Percentiles rank a stretch among this genome's conserved stretches.
Conservation (phyloP, 2,888 invertebrate species). For the Nebria salina region DNA sequence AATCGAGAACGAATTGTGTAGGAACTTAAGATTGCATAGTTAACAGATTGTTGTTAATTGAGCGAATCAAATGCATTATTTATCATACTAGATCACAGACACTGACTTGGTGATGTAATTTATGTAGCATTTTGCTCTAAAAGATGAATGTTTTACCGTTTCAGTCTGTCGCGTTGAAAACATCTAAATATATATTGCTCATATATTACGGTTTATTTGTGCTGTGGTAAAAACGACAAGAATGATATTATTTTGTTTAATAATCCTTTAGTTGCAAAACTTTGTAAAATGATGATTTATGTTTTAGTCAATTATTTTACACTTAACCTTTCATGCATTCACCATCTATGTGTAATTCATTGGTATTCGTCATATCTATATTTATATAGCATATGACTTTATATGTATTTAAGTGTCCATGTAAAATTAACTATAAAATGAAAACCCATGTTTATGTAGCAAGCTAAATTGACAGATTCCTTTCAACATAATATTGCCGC, state of each 20-base stretch:
- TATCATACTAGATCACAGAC: not conserved
- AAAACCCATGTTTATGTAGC: not conserved
- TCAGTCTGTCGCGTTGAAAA: no score
- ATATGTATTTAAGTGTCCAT: not conserved
- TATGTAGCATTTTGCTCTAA: not conserved
- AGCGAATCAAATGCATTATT: not conserved
- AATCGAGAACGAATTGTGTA: no score
- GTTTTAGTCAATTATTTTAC: no score
- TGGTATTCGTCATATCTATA: no score
- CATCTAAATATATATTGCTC: no score
- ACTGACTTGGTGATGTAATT: not conserved
- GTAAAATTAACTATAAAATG: not conserved
- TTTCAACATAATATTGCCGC: not conserved
- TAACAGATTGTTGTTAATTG: not conserved
- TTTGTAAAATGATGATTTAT: no score
- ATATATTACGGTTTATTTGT: no score
- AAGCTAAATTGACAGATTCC: not conserved
- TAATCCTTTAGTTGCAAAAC: no score
- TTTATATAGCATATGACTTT: not conserved
- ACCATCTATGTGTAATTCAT: no score
- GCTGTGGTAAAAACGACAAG: no score
- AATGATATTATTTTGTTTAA: no score
- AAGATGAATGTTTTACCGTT: not conserved
- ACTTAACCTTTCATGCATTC: no score
- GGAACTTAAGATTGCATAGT: not conserved